These are phyloP conservation scores for Phenacoccus solenopsis DNA, from an alignment of 1,140 invertebrate species.

Conservation along the genomic window DNA sequence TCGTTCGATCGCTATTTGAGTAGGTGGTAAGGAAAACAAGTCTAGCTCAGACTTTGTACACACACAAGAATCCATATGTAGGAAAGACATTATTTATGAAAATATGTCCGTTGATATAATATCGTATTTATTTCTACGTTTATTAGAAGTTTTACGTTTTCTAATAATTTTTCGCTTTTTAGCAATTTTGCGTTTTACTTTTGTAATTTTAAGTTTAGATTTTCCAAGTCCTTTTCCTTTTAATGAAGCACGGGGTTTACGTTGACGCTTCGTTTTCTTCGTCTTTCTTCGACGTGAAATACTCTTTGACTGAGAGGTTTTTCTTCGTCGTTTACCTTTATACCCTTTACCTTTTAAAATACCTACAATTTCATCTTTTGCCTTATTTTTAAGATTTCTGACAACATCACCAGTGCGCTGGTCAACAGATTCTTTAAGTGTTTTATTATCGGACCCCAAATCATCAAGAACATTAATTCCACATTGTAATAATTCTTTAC, in stretches of 20 bases:
- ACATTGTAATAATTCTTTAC: too few relatives aligned
- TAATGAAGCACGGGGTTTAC: constrained; percentile 9
- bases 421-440: too few relatives aligned
- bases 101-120: too few relatives aligned
- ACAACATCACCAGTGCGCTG: too few relatives aligned
- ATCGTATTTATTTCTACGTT: too few relatives aligned
- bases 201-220: too few relatives aligned
- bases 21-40: constrained; percentile 33
- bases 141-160: too few relatives aligned
- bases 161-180: too few relatives aligned
- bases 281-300: background rate
- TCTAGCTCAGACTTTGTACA: constrained; percentile 33
- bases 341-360: background rate
- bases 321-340: background rate
- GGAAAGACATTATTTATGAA: constrained; percentile 25
- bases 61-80: constrained; percentile 27
- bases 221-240: background rate
- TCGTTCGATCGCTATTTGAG: too few relatives aligned
- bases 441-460: too few relatives aligned
- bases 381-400: background rate
- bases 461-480: too few relatives aligned
- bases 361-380: background rate
- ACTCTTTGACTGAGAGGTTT: background rate
- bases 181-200: too few relatives aligned
- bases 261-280: constrained; percentile 9